Base-by-base conservation (phyloP, 2,888 invertebrate species). In the Liposcelis brunnea region DNA sequence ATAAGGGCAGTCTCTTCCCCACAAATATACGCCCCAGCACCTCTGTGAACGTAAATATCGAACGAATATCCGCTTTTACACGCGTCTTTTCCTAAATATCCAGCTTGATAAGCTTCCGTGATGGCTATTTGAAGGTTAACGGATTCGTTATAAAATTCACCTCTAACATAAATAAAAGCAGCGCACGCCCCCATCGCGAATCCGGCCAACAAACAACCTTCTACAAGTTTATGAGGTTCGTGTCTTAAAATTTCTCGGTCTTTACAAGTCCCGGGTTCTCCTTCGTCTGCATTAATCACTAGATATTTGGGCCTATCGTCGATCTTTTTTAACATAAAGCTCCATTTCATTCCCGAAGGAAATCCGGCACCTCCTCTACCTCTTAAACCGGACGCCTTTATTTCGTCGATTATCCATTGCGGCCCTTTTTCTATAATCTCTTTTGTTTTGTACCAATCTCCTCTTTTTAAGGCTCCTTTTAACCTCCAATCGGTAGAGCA, bases 381-480 rank as follows among this genome's bases (percentile, higher is more conserved):
- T 46, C 74, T 58, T 18, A 75, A 57, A 1, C 74, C 74, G 4
- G 72, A 72, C 11, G 62, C 64, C 49, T 68, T 68, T 15, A 75
- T 61, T 58, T 75, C 74, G 21, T 38, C 11, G 7, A 98, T 77
- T 54, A 99, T 97, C 94, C 97, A 99, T 44, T 97, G 95, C 1
- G 80, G 65, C 37, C 97, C 98, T 63, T 97, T 98, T 19, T 78
- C 59, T 10, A 99, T 58, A 49, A 99, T 97, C 62, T 98, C 94
- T 63, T 95, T 98, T 1, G 98, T 99, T 67, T 90, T 93, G 62
- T 87, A 93, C 97, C 97, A 99, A 65, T 95, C 93, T 0, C 97
- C 95, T 48, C 95, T 72, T 55, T 77, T 70, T 55, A 91, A 55
- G 0, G 98, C 93, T 8, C 94, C 97, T 60, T 86, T 89, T 51